Conservation (phyloP, 1,140 invertebrate species). For the Pogonomyrmex californicus region DNA sequence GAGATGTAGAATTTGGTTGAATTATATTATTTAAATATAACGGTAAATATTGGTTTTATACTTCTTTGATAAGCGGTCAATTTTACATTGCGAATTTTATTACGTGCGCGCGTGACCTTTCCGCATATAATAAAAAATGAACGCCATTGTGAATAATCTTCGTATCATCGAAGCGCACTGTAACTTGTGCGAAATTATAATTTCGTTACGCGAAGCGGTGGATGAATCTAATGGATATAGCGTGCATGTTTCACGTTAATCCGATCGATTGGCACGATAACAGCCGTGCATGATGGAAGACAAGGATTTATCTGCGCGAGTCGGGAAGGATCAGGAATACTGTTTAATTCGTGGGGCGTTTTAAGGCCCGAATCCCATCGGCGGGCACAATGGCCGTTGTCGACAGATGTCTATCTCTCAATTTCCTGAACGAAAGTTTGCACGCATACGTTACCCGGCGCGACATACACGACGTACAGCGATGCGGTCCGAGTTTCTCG, state of each 20-base stretch:
- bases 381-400: slow-evolving; percentile 74
- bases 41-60: not conserved
- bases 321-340: slow-evolving; percentile 67
- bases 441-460: slow-evolving; percentile 74
- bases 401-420: slow-evolving; percentile 85
- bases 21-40: not conserved
- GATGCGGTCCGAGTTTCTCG: slow-evolving; percentile 16
- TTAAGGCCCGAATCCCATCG: slow-evolving; percentile 76
- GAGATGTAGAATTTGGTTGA: not conserved
- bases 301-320: slow-evolving; percentile 71
- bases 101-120: not conserved
- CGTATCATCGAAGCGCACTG: not conserved
- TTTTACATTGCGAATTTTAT: not conserved
- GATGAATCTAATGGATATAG: slow-evolving; percentile 27
- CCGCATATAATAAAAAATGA: slow-evolving; percentile 1
- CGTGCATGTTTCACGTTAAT: slow-evolving; percentile 66
- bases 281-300: slow-evolving; percentile 56
- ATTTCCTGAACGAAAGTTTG: slow-evolving; percentile 82
- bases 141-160: not conserved
- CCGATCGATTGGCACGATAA: slow-evolving; percentile 71
- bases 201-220: slow-evolving; percentile 2
- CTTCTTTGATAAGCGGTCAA: not conserved
- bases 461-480: slow-evolving; percentile 22
- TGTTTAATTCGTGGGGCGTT: slow-evolving; percentile 74
- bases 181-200: slow-evolving; percentile 9